Evolutionary conservation across 2,888 invertebrate genomes (phyloP), one percentile per base, ranked within the genome.

Genomic region (Ormia ochracea): DNA sequence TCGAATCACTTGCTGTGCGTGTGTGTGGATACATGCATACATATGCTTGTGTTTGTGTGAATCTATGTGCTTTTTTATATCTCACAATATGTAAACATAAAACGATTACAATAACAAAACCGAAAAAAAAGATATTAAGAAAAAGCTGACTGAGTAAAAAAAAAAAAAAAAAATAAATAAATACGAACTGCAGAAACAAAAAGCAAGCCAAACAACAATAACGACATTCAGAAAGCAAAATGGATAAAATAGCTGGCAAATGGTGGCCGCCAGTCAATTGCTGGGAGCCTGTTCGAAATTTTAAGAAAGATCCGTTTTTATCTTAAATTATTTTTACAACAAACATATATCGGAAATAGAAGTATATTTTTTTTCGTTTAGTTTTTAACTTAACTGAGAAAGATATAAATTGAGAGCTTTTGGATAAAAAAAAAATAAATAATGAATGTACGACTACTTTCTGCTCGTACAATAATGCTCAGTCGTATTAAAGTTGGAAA

Each of bases 251-350:
- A 26, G 9, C 14, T 21, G n/a, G 12, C 1, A n/a, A 0, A 14
- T 50, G n/a, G 72, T 43, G 69, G 17, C 65, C n/a, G n/a, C n/a
- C n/a, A 9, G 31, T 4, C 10, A 48, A 63, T 43, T 72, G 75
- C 86, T 87, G 87, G 33, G 84, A 84, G 86, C 87, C 87, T 84
- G 84, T 81, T 87, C 84, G 80, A 84, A 86, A 84, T 86, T 84
- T 86, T 85, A 87, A 87, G 87, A 87, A 87, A 87, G 88, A 88
- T 87, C 87, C 87, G 88, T 87, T 87, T 87, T 88, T 85, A 85
- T 87, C 86, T 87, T 81, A 73, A 74, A 48, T n/a, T 79, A 54
- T 74, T 63, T 72, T 48, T 28, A 66, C 65, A 65, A 70, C 66
- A 66, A 58, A 66, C 50, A 56, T 17, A 59, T 52, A 66, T 66